Conservation (phyloP, 2,797 vertebrate species). For the Leptodactylus fallax region DNA sequence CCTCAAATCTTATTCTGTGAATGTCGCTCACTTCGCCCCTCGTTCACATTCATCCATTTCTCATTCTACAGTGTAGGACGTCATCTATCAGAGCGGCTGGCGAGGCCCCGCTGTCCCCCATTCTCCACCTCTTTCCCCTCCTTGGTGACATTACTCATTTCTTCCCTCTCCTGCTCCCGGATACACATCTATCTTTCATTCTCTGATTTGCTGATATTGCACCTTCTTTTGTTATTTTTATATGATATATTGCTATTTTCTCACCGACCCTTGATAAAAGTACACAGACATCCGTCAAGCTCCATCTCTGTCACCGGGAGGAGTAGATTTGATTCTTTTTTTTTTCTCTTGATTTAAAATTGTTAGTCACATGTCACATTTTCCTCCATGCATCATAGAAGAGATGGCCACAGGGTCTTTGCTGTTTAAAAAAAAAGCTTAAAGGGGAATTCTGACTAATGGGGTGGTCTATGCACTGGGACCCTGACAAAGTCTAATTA, state of each 20-base stretch:
- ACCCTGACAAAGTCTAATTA: background rate
- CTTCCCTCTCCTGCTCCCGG: background rate
- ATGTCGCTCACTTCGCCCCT: background rate
- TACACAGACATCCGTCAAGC: conserved; percentile 43
- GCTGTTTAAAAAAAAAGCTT: background rate
- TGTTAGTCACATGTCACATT: background rate
- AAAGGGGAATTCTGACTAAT: background rate
- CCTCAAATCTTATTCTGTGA: background rate
- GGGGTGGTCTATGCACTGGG: background rate
- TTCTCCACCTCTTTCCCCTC: conserved; percentile 36
- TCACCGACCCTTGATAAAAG: conserved; percentile 31
- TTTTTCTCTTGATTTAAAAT: background rate
- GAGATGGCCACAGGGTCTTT: background rate
- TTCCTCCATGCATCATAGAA: background rate
- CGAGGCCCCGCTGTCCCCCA: conserved; percentile 9
- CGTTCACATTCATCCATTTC: conserved; percentile 7
- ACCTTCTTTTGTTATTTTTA: conserved; percentile 45
- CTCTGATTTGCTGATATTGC: conserved; percentile 53
- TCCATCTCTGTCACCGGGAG: conserved; percentile 14
- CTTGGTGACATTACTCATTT: conserved; percentile 45
- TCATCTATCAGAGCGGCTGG: conserved; percentile 5
- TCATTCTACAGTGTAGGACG: background rate
- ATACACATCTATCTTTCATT: conserved; percentile 52
- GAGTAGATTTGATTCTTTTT: background rate
- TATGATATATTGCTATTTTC: conserved; percentile 48